Percentiles rank a stretch among this genome's conserved stretches.
phyloP scores from a whole-genome alignment of 2,888 invertebrate genomes.

The Myopa tessellatipennis region DNA sequence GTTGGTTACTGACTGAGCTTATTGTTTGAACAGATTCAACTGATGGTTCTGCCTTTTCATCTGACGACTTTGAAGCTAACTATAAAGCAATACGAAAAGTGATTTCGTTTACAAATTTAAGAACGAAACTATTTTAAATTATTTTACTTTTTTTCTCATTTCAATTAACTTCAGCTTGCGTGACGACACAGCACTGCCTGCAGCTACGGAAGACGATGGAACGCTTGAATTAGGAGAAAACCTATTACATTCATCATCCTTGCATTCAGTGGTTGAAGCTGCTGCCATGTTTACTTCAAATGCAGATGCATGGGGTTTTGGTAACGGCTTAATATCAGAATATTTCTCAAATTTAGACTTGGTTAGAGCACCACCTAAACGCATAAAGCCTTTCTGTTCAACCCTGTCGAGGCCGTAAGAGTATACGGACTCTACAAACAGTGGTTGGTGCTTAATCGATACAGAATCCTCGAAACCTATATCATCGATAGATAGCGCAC shows the following conservation, averaged over 20 bases:
- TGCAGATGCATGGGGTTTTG: constrained; percentile 41
- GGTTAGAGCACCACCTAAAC: constrained; percentile 48
- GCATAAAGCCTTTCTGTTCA: constrained; percentile 41
- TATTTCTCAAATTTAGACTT: constrained; percentile 46
- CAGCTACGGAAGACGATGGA: not conserved
- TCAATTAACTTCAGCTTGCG: constrained; percentile 47
- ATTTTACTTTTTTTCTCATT: constrained; percentile 48
- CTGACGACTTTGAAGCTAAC: not conserved
- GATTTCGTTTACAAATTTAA: too few species aligned
- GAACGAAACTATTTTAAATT: too few species aligned
- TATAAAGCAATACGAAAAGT: too few species aligned
- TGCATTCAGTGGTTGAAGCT: not conserved
- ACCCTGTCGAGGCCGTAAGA: constrained; percentile 9
- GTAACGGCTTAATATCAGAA: constrained; percentile 43
- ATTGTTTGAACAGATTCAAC: not conserved
- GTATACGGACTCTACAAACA: not conserved
- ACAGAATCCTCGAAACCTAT: constrained; percentile 54
- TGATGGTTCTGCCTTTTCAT: not conserved
- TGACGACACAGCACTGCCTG: constrained; percentile 23
- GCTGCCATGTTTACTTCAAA: constrained; percentile 44
- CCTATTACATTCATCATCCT: too few species aligned
- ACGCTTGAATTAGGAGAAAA: too few species aligned
- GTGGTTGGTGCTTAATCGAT: constrained; percentile 35
- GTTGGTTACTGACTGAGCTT: not conserved
- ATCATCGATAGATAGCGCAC: constrained; percentile 42